Base-by-base conservation (phyloP, 2,888 invertebrate species). In the Leptinotarsa juncta region DNA sequence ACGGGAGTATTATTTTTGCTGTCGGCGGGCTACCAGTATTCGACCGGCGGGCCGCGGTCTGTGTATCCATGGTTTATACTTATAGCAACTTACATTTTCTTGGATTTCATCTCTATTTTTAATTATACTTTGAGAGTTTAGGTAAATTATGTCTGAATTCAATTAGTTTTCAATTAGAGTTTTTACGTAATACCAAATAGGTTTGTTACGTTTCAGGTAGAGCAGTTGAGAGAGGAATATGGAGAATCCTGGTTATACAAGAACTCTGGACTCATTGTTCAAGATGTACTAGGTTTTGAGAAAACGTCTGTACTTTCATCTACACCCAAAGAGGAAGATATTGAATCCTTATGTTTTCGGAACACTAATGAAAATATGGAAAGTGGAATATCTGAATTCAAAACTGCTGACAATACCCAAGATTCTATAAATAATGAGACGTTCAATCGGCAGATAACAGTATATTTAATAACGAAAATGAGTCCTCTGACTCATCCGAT, bases 171-270 rank as follows among this genome's bases (percentile, higher is more conserved):
- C 20, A 20, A 20, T 1, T 1, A 20, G 20, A 20, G 10, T 42
- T 42, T 3, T 10, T 42, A 42, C 42, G 10, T 42, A 42, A 42
- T 42, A 10, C 42, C 42, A 42, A 12, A 42, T 12, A 42, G 10
- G 10, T 42, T 42, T 42, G 10, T 12, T 42, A 42, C 42, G 10
- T 42, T 42, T 42, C 42, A 42, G 42, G 90, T 93, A 74, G 89
- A 92, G 79, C 89, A 87, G 26, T 81, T 93, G 20, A 87, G 92
- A 16, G 86, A 90, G 76, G 89, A 90, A 80, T 91, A 90, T 83
- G 93, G 93, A 15, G 90, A 90, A 79, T 89, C 90, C 69, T 93
- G 93, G 93, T 82, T 93, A 49, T 90, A 90, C 73, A 75, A 73
- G 48, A 78, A 83, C 53, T 80, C 81, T 5, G 85, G 84, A 3